phyloP scores from a whole-genome alignment of 2,888 invertebrate species.

The Drosophila cognata region DNA sequence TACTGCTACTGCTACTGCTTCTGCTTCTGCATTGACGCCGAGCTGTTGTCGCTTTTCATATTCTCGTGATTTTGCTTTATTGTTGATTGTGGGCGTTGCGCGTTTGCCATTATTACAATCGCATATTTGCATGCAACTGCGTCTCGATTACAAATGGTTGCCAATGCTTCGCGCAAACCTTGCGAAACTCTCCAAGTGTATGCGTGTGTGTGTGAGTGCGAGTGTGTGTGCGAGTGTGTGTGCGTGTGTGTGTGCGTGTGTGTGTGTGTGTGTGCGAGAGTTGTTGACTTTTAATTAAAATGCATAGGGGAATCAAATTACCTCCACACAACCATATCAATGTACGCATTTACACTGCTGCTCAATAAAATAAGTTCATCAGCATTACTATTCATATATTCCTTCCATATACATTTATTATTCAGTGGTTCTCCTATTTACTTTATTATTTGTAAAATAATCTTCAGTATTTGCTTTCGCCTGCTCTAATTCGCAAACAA shows the following conservation, averaged over 20 bases:
- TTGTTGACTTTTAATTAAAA: conserved; percentile 80
- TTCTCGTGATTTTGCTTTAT: conserved; percentile 37
- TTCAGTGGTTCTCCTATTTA: not conserved
- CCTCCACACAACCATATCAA: conserved; percentile 55
- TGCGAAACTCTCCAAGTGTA: conserved; percentile 40
- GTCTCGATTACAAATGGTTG: conserved; percentile 67
- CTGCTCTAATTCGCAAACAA: no score
- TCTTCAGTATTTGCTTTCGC: no score
- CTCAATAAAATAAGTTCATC: not conserved
- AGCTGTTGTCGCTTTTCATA: conserved; percentile 1
- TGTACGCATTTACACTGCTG: conserved; percentile 6
- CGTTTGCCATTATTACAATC: conserved; percentile 44
- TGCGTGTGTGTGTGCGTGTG: conserved; percentile 35
- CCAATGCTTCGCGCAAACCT: conserved; percentile 43
- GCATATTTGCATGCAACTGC: conserved; percentile 67
- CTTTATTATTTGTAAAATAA: no score
- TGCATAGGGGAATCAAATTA: conserved; percentile 79
- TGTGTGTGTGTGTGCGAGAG: conserved; percentile 47
- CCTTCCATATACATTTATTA: not conserved
- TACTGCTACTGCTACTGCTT: not conserved
- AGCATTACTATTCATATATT: not conserved
- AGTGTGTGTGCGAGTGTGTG: not conserved
- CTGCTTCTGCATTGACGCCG: conserved; percentile 1
- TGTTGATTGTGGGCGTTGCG: conserved; percentile 47
- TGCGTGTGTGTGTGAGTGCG: not conserved